phyloP scores from a whole-genome alignment of 2,797 vertebrate species.

The Cheracebus regulus region DNA sequence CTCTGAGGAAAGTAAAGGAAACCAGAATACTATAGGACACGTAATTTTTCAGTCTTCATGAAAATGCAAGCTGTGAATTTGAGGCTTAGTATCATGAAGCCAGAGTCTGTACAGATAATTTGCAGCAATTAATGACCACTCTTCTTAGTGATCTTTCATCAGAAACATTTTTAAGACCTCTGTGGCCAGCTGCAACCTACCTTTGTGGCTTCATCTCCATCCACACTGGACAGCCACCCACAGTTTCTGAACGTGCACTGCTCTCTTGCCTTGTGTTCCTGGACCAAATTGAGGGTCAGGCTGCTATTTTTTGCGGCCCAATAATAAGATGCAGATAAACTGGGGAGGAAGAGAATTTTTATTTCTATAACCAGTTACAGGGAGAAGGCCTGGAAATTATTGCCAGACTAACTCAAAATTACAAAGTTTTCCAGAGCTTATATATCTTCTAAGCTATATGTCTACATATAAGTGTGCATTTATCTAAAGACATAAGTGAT shows the following conservation, averaged over 20 bases:
- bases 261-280: background rate
- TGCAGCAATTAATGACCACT: background rate
- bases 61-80: background rate
- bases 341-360: background rate
- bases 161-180: background rate
- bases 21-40: background rate
- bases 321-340: background rate
- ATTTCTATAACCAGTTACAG: background rate
- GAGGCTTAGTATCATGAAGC: background rate
- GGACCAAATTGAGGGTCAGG: background rate
- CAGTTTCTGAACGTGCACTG: background rate
- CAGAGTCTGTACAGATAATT: background rate
- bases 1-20: background rate
- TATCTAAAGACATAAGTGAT: background rate
- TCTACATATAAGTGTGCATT: background rate
- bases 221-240: background rate
- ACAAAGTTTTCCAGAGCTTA: background rate
- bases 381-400: background rate
- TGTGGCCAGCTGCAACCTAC: background rate
- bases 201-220: background rate
- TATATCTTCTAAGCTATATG: background rate
- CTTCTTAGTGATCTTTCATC: background rate
- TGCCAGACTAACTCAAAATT: background rate
- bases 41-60: background rate
- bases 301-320: background rate